These are phyloP conservation scores for Drosophila conformis DNA, from an alignment of 2,888 invertebrate genomes.

Conservation along the genomic window DNA sequence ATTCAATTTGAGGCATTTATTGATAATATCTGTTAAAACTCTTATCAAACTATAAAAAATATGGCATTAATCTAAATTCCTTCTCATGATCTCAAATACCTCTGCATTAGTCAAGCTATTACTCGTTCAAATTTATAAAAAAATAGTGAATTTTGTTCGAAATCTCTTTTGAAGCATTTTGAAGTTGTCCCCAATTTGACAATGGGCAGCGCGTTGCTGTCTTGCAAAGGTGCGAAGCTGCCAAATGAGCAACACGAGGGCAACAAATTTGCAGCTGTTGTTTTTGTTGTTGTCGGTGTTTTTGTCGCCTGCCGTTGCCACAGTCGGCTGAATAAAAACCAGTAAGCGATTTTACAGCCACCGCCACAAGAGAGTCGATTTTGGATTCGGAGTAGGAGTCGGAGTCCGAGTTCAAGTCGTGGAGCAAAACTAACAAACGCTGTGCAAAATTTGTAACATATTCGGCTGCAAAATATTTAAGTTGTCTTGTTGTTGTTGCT, in stretches of 20 bases:
- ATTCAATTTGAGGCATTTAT: not conserved
- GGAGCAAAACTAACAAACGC: constrained; percentile 67
- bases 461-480: constrained; percentile 76
- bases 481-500: constrained; percentile 50
- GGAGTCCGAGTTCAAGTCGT: constrained; percentile 41
- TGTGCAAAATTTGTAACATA: constrained; percentile 77
- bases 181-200: constrained; percentile 63
- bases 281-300: constrained; percentile 32
- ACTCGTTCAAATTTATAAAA: constrained; percentile 27
- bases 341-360: constrained; percentile 79
- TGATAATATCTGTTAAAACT: not conserved
- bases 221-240: constrained; percentile 74
- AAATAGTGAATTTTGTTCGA: constrained; percentile 4
- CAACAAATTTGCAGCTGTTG: constrained; percentile 77
- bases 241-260: constrained; percentile 79
- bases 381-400: constrained; percentile 7
- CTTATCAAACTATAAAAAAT: not conserved
- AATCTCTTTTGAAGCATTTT: constrained; percentile 37
- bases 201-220: constrained; percentile 52
- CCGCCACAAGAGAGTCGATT: constrained; percentile 23
- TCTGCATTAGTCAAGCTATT: constrained; percentile 30
- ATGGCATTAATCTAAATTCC: not conserved
- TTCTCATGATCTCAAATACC: constrained; percentile 18
- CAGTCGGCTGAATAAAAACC: constrained; percentile 69
- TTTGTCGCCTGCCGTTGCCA: constrained; percentile 29